Base-by-base conservation (phyloP, 2,888 invertebrate species). In the Sturmia bella region DNA sequence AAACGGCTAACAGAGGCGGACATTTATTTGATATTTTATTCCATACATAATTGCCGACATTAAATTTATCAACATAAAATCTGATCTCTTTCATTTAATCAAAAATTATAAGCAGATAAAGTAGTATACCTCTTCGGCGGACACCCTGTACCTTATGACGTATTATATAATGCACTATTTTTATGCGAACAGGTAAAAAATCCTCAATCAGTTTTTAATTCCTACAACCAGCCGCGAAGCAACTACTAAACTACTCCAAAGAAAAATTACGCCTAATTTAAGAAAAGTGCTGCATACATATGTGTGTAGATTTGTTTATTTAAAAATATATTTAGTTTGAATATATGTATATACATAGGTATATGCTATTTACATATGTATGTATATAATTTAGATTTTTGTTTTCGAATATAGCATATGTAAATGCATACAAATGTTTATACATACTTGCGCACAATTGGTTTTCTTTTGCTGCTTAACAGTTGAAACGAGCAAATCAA, bases 271-370 rank as follows among this genome's bases (percentile, higher is more conserved):
- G 43, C 37, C 32, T 69, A 56, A 77, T 70, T 73, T 57, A 74
- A 69, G 56, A 61, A 66, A 59, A 76, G 43, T 56, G 32, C 32
- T 54, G 45, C 48, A 68, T n/a, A n/a, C n/a, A n/a, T n/a, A n/a
- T n/a, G n/a, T n/a, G n/a, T n/a, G n/a, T n/a, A n/a, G n/a, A n/a
- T 24, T 57, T 73, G 61, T 68, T 73, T 68, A 68, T 76, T 76
- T 72, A 43, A 56, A 45, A 50, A 45, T 61, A 68, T 63, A 63
- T 45, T 63, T 77, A 37, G 52, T 59, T 69, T 73, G n/a, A n/a
- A n/a, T n/a, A n/a, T n/a, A n/a, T n/a, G n/a, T n/a, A n/a, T n/a
- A n/a, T n/a, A n/a, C n/a, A n/a, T n/a, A n/a, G n/a, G n/a, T n/a
- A n/a, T n/a, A n/a, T n/a, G n/a, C n/a, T n/a, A n/a, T n/a, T n/a